Evolutionary conservation across 1,140 invertebrate genomes (phyloP), one percentile per base, ranked within the genome.

Genomic region (Reticulitermes speratus): DNA sequence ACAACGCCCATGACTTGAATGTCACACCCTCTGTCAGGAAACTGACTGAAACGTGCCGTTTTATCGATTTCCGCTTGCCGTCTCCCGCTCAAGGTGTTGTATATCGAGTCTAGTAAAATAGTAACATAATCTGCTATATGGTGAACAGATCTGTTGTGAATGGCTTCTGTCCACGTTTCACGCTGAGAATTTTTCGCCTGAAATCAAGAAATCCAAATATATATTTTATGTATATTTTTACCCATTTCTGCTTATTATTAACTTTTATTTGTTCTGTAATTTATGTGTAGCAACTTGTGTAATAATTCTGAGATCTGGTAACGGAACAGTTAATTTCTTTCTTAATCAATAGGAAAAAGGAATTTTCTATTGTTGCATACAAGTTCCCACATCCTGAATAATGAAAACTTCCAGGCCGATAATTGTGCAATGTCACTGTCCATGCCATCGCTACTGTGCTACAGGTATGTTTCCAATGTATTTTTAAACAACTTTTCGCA

Each of bases 381-480:
- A 23, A 45, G 3, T 44, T 44, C 23, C 14, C 9, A 48, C 25
- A 44, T 32, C 3, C 12, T 44, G n/a, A 83, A 44, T 44, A 83
- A 83, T 44, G 38, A 83, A 25, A 83, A 48, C 44, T 83, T 44
- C 19, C 38, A 48, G 44, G 38, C 82, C 38, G 32, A 44, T 44
- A 44, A 83, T 23, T 45, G 3, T 25, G 23, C 38, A 23, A 25
- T 83, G 82, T 38, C 82, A 48, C 30, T 84, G 83, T 84, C 83
- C 83, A 32, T 84, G 83, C 45, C 83, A 84, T 55, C 83, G 44
- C 1, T 84, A 52, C 30, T 84, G 83, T 59, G n/a, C 83, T 55
- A 59, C 83, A 84, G 83, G 83, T 84, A 84, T 48, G 83, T 84
- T 45, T 2, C 7, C 5, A 83, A 8, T 21, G 19, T 45, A 3